Evolutionary conservation across 2,888 invertebrate genomes (phyloP), one percentile per base, ranked within the genome.

Genomic region (Tenthredo mesomela): DNA sequence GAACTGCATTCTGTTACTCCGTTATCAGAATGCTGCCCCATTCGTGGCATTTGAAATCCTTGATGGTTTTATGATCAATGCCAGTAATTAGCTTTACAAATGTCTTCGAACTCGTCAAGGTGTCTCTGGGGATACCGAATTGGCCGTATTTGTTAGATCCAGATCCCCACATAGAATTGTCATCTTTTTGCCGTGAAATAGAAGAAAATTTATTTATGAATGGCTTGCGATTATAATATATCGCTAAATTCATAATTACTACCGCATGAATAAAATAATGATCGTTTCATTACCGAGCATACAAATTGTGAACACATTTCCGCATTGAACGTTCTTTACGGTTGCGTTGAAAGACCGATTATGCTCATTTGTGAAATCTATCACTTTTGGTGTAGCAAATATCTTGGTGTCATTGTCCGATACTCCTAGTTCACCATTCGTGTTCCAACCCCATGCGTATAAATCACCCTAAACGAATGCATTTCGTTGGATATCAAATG

Each of bases 401-500:
- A 94, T 90, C 86, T 93, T 91, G 54, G 91, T 91, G 85, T 94
- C 93, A 86, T 94, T 91, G 9, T 92, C 90, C 50, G 93, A 92
- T 47, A 97, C 92, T 9, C 98, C 98, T 21, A 98, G 93, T 93
- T 98, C 98, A 0, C 98, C 98, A 89, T 95, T 95, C 86, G 96
- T 96, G 93, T 98, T 98, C 96, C 97, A 98, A 9, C 98, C 98
- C 98, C 98, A 98, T 2, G 95, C 95, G 91, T 98, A 98, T 0
- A 98, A 90, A 92, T 98, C 98, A 18, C 98, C 98, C 92, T 95
- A 77, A 86, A 54, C 33, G 9, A 85, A 47, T 40, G 4, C 12
- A 15, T 25, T 29, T 33, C 4, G n/a, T 78, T 78, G 12, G 54
- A 0, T 25, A 58, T 33, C 4, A 6, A 25, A 33, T n/a, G 2